Conservation (phyloP, 2,797 vertebrate species). For the Phaenicophaeus curvirostris region DNA sequence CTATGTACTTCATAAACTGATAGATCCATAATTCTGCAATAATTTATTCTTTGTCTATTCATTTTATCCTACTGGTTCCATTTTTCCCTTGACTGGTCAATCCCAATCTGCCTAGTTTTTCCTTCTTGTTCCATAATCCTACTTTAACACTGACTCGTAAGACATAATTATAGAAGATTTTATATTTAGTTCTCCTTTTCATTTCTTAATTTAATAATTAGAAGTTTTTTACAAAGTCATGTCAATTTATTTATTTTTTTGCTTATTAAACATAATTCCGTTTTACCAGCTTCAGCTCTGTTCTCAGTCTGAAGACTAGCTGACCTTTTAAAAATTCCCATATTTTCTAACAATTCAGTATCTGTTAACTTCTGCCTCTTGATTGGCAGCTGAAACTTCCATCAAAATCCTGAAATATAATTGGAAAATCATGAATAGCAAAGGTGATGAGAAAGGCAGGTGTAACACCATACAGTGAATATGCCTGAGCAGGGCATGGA, state of each 20-base stretch:
- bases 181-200: not conserved
- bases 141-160: not conserved
- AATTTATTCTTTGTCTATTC: conserved; percentile 7
- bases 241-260: not conserved
- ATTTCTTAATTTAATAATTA: not conserved
- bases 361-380: not conserved
- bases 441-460: not conserved
- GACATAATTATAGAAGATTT: not conserved
- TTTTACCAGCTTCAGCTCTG: not conserved
- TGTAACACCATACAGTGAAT: not conserved
- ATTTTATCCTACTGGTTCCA: not conserved
- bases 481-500: not conserved
- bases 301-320: not conserved
- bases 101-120: not conserved
- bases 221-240: not conserved
- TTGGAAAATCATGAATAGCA: no score
- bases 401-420: not conserved
- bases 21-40: not conserved
- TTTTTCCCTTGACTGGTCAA: not conserved
- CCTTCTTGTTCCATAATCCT: not conserved
- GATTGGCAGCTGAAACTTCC: not conserved
- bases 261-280: not conserved
- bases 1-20: not conserved
- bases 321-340: not conserved
- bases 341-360: conserved; percentile 5